phyloP scores from a whole-genome alignment of 2,113 vertebrate genomes.

The Gymnocephalus cernua region DNA sequence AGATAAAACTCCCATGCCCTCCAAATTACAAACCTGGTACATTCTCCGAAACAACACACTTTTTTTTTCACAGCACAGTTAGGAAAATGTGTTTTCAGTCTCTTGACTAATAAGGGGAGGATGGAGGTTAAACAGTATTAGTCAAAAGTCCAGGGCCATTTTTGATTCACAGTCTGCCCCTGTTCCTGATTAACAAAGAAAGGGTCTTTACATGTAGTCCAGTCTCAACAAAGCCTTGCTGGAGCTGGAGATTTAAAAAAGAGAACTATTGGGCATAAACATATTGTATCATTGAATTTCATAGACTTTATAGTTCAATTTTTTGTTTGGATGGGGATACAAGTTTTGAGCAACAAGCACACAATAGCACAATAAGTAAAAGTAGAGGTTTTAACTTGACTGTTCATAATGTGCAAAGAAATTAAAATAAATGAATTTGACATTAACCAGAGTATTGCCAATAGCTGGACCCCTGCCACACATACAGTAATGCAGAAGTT shows the following conservation, averaged over 20 bases:
- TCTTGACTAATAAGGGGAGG: not conserved
- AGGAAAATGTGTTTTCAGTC: constrained; percentile 11
- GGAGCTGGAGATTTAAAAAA: constrained; percentile 4
- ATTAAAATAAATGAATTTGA: not conserved
- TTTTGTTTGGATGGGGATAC: not conserved
- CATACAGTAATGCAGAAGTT: not conserved
- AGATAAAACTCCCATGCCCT: not conserved
- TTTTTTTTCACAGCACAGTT: not conserved
- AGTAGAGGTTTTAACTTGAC: not conserved
- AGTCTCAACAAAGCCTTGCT: constrained; percentile 13
- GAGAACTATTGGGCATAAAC: not conserved
- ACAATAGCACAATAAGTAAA: not conserved
- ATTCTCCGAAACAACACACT: not conserved
- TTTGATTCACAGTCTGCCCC: not conserved
- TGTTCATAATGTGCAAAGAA: not conserved
- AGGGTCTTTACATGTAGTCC: not conserved
- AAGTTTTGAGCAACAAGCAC: not conserved
- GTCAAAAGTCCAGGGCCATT: not conserved
- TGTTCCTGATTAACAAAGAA: constrained; percentile 2
- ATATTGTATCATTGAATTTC: not conserved
- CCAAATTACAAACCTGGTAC: not conserved
- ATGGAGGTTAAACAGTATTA: not conserved
- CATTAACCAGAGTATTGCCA: not conserved
- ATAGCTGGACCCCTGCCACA: not conserved
- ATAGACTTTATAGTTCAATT: not conserved